Percentiles rank a stretch among this genome's conserved stretches.
Conservation (phyloP, 1,140 invertebrate species). For the Lucilia cuprina region DNA sequence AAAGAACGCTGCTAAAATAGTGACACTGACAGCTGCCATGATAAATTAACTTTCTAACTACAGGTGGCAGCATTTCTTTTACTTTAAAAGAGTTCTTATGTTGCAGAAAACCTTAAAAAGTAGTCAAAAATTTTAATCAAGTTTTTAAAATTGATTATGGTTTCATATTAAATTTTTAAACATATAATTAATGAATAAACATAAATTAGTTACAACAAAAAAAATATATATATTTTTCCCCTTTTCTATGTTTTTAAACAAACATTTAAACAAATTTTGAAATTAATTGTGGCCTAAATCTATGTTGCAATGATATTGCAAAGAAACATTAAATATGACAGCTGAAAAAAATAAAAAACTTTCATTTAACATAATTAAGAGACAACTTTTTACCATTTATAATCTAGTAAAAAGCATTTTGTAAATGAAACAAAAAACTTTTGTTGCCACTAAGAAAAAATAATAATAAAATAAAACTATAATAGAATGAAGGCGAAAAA, state of each 20-base stretch:
- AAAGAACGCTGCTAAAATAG: not conserved
- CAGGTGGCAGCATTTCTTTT: conserved; percentile 13
- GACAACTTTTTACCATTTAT: conserved; percentile 28
- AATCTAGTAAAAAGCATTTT: conserved; percentile 28
- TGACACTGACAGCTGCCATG: conserved; percentile 31
- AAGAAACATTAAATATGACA: not conserved
- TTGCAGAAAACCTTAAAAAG: not conserved
- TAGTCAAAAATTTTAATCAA: not conserved
- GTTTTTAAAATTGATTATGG: not conserved
- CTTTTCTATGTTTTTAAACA: not conserved
- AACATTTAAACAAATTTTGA: not conserved
- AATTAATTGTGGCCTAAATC: conserved; percentile 14
- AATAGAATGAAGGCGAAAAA: not conserved
- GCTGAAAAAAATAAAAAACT: not conserved
- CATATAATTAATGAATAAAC: not conserved
- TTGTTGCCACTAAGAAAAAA: not conserved
- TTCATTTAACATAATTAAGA: conserved; percentile 30
- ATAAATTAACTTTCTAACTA: conserved; percentile 35
- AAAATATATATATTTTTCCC: not conserved
- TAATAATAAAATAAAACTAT: not conserved
- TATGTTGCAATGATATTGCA: not conserved
- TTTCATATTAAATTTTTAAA: not conserved
- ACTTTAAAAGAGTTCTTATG: not conserved
- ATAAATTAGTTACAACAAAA: not conserved
- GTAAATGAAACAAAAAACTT: conserved; percentile 20